These are phyloP conservation scores for Ptychadena robeensis DNA, from an alignment of 2,797 vertebrate species.

Conservation along the genomic window DNA sequence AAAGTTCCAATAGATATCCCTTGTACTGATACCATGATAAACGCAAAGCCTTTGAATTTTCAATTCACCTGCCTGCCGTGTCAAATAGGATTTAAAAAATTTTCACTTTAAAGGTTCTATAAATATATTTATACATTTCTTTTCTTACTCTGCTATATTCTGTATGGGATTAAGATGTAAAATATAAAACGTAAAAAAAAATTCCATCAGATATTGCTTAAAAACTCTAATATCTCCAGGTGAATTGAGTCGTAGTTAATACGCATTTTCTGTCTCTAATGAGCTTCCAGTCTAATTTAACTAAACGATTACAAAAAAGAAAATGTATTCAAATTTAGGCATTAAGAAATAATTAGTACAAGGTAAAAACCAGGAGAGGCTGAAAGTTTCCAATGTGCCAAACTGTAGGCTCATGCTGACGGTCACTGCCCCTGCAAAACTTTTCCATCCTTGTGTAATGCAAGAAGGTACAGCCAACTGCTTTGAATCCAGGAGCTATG, in stretches of 20 bases:
- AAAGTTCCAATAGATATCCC: conserved; percentile 4
- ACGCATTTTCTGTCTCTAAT: not conserved
- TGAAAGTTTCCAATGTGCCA: not conserved
- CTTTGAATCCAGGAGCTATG: too few relatives aligned
- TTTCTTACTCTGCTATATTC: conserved; percentile 6
- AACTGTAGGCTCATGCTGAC: too few relatives aligned
- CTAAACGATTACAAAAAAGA: conserved; percentile 74
- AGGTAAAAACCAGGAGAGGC: conserved; percentile 10
- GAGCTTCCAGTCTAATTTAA: conserved; percentile 64
- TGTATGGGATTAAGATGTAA: conserved; percentile 59
- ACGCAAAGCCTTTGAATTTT: conserved; percentile 46
- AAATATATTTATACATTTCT: conserved; percentile 56
- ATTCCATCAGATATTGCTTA: not conserved
- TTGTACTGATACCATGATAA: conserved; percentile 26
- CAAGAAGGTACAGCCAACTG: too few relatives aligned
- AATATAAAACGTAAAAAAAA: conserved; percentile 45
- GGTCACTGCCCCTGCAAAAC: too few relatives aligned
- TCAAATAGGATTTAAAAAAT: not conserved
- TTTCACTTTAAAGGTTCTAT: conserved; percentile 45
- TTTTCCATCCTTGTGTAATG: too few relatives aligned
- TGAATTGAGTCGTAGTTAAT: not conserved
- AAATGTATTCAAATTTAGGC: conserved; percentile 74
- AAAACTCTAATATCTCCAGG: not conserved
- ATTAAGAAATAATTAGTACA: conserved; percentile 67
- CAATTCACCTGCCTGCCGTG: conserved; percentile 27